These are phyloP conservation scores for Amblyjoppa fuscipennis DNA, from an alignment of 2,888 invertebrate species.

Conservation along the genomic window DNA sequence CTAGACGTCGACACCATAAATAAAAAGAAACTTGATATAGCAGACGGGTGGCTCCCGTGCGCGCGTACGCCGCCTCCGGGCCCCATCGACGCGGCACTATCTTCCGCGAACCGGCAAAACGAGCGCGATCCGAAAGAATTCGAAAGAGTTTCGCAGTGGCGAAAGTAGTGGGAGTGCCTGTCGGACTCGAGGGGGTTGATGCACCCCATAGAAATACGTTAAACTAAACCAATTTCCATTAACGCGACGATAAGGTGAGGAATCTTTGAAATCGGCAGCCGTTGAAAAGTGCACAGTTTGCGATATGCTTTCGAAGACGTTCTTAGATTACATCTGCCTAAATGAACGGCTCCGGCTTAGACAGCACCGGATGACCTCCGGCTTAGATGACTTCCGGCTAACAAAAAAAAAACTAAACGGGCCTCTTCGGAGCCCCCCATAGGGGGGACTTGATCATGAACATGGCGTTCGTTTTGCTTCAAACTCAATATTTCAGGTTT, in stretches of 20 bases:
- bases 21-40: conserved; percentile 65
- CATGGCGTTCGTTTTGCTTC: too few relatives aligned
- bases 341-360: too few relatives aligned
- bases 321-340: not conserved
- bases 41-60: conserved; percentile 16
- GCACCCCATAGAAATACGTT: not conserved
- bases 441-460: too few relatives aligned
- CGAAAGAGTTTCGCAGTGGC: not conserved
- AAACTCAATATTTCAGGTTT: too few relatives aligned
- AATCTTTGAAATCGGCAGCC: not conserved
- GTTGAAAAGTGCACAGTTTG: not conserved
- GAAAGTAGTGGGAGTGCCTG: not conserved
- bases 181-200: conserved; percentile 1
- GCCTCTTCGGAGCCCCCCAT: too few relatives aligned
- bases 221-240: not conserved
- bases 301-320: not conserved
- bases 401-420: too few relatives aligned
- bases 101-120: conserved; percentile 34
- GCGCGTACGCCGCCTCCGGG: conserved; percentile 44
- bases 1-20: conserved; percentile 75
- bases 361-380: too few relatives aligned
- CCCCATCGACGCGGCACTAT: conserved; percentile 52
- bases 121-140: not conserved
- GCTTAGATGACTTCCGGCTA: too few relatives aligned
- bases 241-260: not conserved